Conservation (phyloP, 2,113 vertebrate species). For the Plotosus lineatus region DNA sequence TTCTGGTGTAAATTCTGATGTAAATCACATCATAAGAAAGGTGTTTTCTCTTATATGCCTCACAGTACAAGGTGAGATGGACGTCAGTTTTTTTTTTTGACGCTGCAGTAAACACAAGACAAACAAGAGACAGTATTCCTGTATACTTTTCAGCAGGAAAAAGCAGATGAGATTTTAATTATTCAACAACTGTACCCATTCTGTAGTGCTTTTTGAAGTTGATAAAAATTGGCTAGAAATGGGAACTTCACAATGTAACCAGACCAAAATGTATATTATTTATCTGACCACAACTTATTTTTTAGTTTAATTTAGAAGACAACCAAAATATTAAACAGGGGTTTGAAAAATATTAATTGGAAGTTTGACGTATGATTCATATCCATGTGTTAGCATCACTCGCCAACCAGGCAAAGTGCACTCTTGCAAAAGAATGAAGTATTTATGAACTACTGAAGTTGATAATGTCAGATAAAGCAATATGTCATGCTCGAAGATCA, state of each 20-base stretch:
- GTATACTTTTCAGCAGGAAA: background rate
- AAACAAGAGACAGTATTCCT: background rate
- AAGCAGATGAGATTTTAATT: background rate
- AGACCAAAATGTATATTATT: background rate
- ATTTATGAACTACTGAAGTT: constrained; percentile 34
- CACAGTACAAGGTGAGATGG: constrained; percentile 1
- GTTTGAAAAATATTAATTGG: background rate
- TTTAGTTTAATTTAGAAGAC: background rate
- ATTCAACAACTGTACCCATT: background rate
- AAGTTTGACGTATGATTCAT: background rate
- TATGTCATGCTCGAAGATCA: constrained; percentile 12
- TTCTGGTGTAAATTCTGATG: background rate
- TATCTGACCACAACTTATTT: background rate
- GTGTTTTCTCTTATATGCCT: constrained; percentile 5
- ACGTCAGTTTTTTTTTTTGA: background rate
- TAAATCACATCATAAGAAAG: background rate
- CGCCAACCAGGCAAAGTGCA: background rate
- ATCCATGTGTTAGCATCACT: background rate
- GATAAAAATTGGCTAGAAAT: background rate
- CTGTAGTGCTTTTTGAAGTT: constrained; percentile 3
- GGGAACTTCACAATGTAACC: background rate
- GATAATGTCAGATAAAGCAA: constrained; percentile 32
- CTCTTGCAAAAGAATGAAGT: constrained; percentile 19
- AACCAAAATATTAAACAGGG: constrained; percentile 1
- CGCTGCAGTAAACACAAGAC: constrained; percentile 12